These are phyloP conservation scores for Psix sp. DNA, from an alignment of 1,140 invertebrate genomes.

Conservation along the genomic window DNA sequence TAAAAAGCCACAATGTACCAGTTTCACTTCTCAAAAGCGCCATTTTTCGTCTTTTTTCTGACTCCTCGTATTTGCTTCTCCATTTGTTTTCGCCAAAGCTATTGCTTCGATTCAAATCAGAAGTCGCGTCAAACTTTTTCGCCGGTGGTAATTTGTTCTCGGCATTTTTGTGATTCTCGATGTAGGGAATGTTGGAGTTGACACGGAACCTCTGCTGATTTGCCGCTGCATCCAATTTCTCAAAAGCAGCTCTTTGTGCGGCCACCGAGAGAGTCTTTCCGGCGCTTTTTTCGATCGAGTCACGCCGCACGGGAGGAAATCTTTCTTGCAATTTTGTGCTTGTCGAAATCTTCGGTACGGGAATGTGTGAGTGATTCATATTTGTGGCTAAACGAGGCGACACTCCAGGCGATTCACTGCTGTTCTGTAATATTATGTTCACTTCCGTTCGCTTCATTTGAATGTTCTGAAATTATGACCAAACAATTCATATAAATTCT, in stretches of 20 bases:
- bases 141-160: constrained; percentile 27
- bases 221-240: constrained; percentile 67
- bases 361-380: constrained; percentile 73
- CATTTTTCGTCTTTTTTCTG: constrained; percentile 81
- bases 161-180: constrained; percentile 49
- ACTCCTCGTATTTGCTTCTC: constrained; percentile 83
- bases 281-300: constrained; percentile 63
- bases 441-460: constrained; percentile 72
- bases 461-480: constrained; percentile 27
- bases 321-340: constrained; percentile 61
- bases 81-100: constrained; percentile 75
- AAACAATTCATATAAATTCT: constrained; percentile 7
- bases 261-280: constrained; percentile 67
- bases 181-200: constrained; percentile 47
- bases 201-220: constrained; percentile 27
- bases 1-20: constrained; percentile 76
- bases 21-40: constrained; percentile 82
- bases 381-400: constrained; percentile 55
- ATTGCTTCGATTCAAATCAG: constrained; percentile 64
- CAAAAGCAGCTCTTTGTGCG: constrained; percentile 71
- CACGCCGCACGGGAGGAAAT: constrained; percentile 58
- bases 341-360: constrained; percentile 66
- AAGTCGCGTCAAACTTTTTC: constrained; percentile 31
- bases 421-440: constrained; percentile 64
- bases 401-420: constrained; percentile 36